phyloP scores from a whole-genome alignment of 1,140 invertebrate genomes.

The Diorhabda sublineata region DNA sequence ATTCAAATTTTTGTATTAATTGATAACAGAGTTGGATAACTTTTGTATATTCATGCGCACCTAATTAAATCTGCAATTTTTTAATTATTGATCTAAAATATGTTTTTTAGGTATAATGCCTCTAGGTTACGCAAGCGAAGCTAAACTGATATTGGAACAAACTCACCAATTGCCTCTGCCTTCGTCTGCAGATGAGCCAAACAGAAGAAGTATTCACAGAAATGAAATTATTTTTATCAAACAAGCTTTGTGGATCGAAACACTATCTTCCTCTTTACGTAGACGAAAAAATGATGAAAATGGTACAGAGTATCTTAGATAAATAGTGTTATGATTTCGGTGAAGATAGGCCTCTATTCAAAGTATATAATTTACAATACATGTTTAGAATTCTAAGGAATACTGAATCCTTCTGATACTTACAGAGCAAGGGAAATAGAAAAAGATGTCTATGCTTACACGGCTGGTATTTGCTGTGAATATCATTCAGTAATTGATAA shows the following conservation, averaged over 20 bases:
- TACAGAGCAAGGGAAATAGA: conserved; percentile 47
- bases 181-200: conserved; percentile 41
- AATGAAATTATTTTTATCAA: conserved; percentile 27
- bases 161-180: conserved; percentile 49
- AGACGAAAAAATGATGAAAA: conserved; percentile 44
- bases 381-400: conserved; percentile 52
- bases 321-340: conserved; percentile 46
- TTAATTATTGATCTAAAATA: no score
- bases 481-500: conserved; percentile 41
- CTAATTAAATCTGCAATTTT: no score
- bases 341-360: conserved; percentile 40
- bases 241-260: not conserved
- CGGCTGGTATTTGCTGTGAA: conserved; percentile 49
- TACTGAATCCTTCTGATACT: conserved; percentile 31
- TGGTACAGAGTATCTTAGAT: conserved; percentile 46
- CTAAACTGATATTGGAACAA: conserved; percentile 46
- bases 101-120: conserved; percentile 45
- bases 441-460: conserved; percentile 52
- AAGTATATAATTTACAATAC: conserved; percentile 53
- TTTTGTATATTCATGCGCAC: no score
- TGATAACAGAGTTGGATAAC: no score
- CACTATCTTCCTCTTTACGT: conserved; percentile 48
- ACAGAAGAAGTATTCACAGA: conserved; percentile 39
- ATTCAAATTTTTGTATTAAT: no score
- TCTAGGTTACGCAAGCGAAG: conserved; percentile 51